phyloP scores from a whole-genome alignment of 1,140 invertebrate genomes.

The Eciton burchellii region DNA sequence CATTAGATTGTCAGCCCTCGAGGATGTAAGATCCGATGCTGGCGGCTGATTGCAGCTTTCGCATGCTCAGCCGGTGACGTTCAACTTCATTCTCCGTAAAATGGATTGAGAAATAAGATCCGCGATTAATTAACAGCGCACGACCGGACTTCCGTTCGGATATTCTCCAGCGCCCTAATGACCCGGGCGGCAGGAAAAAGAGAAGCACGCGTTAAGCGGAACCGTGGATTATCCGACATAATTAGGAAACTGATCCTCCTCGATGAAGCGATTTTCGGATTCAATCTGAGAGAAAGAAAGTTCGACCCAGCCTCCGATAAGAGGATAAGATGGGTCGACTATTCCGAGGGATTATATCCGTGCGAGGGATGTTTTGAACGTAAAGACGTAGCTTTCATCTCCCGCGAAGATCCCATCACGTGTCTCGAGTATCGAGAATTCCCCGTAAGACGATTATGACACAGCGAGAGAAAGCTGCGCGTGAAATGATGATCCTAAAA shows the following conservation, averaged over 20 bases:
- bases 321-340: not conserved
- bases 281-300: not conserved
- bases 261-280: constrained; percentile 24
- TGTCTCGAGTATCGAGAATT: not conserved
- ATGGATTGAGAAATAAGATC: constrained; percentile 50
- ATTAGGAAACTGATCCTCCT: not conserved
- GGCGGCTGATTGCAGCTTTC: constrained; percentile 59
- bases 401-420: not conserved
- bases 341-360: not conserved
- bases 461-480: too few relatives aligned
- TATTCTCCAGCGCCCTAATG: constrained; percentile 9
- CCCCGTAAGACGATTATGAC: too few relatives aligned
- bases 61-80: constrained; percentile 44
- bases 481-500: too few relatives aligned
- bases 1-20: constrained; percentile 73
- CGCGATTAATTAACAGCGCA: constrained; percentile 33
- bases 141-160: constrained; percentile 1
- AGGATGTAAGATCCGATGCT: constrained; percentile 62
- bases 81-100: constrained; percentile 58
- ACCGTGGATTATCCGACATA: not conserved
- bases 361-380: not conserved
- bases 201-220: not conserved
- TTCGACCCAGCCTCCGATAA: not conserved
- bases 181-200: not conserved
- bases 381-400: not conserved